Conservation (phyloP, 2,888 invertebrate species). For the Chrysodeixis includens region DNA sequence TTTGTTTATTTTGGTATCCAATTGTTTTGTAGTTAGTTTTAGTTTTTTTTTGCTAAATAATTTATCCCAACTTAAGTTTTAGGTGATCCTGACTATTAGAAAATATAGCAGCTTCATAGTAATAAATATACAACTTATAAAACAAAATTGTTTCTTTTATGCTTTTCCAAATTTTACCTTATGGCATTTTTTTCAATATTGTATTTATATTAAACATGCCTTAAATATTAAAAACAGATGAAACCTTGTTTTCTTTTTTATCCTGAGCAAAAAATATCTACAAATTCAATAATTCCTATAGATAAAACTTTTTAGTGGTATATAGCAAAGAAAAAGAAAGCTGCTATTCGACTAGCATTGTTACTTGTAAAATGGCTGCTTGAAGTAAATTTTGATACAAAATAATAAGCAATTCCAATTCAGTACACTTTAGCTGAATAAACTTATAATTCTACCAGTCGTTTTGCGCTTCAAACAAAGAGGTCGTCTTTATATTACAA, state of each 20-base stretch:
- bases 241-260: background rate
- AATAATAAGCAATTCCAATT: background rate
- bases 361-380: background rate
- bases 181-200: background rate
- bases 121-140: constrained; percentile 34
- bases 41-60: constrained; percentile 8
- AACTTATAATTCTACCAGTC: background rate
- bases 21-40: background rate
- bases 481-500: constrained; percentile 17
- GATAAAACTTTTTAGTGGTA: too few relatives aligned
- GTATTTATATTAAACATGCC: background rate
- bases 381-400: background rate
- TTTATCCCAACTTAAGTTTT: constrained; percentile 29
- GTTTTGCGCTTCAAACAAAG: constrained; percentile 13
- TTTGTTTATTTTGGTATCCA: constrained; percentile 7
- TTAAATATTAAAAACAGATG: background rate
- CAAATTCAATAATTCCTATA: too few relatives aligned
- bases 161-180: constrained; percentile 31
- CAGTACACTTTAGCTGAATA: background rate
- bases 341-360: background rate
- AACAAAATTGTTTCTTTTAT: constrained; percentile 52
- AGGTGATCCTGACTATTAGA: constrained; percentile 40
- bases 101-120: constrained; percentile 16
- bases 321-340: too few relatives aligned
- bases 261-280: too few relatives aligned